phyloP scores from a whole-genome alignment of 1,140 invertebrate genomes.

The Pachyrhynchus sulphureomaculatus region DNA sequence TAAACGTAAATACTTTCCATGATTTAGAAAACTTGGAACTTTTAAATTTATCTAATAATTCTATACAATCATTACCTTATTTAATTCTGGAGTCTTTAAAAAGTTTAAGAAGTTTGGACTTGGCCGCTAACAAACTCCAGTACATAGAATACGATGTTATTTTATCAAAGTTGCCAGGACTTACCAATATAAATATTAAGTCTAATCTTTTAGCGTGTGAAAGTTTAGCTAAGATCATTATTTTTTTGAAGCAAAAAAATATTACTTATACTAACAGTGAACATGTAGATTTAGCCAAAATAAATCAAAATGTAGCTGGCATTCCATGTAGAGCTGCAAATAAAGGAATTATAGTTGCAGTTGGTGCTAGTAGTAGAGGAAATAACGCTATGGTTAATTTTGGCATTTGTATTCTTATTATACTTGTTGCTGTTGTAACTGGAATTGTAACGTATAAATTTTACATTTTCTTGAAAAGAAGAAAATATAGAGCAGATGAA shows the following conservation, averaged over 20 bases:
- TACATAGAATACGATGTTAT: slow-evolving; percentile 43
- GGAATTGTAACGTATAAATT: slow-evolving; percentile 31
- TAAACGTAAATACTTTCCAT: slow-evolving; percentile 24
- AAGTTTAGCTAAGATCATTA: slow-evolving; percentile 39
- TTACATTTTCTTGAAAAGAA: slow-evolving; percentile 38
- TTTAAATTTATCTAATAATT: slow-evolving; percentile 44
- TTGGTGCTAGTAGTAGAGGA: background rate
- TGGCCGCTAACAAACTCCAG: slow-evolving; percentile 41
- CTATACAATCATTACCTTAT: slow-evolving; percentile 37
- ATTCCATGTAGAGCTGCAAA: slow-evolving; percentile 41
- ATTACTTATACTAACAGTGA: slow-evolving; percentile 43
- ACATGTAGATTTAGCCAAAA: slow-evolving; percentile 37
- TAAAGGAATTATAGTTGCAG: background rate
- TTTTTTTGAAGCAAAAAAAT: slow-evolving; percentile 38
- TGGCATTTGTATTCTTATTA: slow-evolving; percentile 11
- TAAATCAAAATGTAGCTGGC: slow-evolving; percentile 45
- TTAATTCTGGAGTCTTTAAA: slow-evolving; percentile 35
- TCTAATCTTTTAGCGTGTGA: slow-evolving; percentile 44
- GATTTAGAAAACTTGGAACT: slow-evolving; percentile 39
- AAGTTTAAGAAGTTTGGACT: slow-evolving; percentile 39
- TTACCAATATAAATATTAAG: slow-evolving; percentile 42
- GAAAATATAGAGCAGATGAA: slow-evolving; percentile 43
- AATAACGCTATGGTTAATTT: slow-evolving; percentile 20
- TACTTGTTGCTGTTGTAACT: slow-evolving; percentile 27
- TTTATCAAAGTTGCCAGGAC: slow-evolving; percentile 38